Evolutionary conservation across 2,113 vertebrate genomes (phyloP).

Genomic region (Gallinago media): DNA sequence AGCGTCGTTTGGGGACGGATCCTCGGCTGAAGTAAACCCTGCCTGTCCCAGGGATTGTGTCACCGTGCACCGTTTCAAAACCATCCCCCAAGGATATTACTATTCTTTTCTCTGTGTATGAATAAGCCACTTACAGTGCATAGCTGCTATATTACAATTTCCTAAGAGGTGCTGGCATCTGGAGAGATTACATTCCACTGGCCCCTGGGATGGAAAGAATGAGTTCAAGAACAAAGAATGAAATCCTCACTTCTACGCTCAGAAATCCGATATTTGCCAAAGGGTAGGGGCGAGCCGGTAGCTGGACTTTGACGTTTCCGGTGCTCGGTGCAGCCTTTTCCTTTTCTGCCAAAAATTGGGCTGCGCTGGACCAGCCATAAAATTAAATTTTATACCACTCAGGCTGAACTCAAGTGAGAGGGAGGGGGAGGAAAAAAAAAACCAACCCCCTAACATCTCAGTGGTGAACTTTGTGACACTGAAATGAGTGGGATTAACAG

Average conservation of each 20-base stretch:
- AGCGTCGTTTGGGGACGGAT: not conserved
- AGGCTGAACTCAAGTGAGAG: not conserved
- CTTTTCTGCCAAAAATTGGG: not conserved
- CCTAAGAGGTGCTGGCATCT: conserved; percentile 73
- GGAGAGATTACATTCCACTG: conserved; percentile 73
- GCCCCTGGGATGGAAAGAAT: conserved; percentile 72
- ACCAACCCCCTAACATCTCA: not conserved
- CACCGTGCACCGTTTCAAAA: not conserved
- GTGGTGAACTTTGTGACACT: not conserved
- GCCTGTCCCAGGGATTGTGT: not conserved
- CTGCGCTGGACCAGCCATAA: not conserved
- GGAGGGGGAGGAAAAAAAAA: too few species aligned
- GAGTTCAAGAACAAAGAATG: conserved; percentile 72
- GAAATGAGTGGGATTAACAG: not conserved
- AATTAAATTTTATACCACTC: not conserved
- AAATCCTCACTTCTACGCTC: conserved; percentile 55
- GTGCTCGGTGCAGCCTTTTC: not conserved
- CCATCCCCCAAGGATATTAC: not conserved
- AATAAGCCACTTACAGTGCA: conserved; percentile 64
- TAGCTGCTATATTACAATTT: conserved; percentile 67
- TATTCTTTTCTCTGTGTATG: conserved; percentile 39
- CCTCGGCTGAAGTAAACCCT: not conserved
- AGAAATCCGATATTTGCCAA: conserved; percentile 45
- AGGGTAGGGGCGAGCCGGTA: not conserved
- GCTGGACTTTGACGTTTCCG: accelerated